A percentile compares a stretch with the other conserved stretches of the same genome.
Conservation (phyloP, 2,113 vertebrate genomes). For the Pseudopodoces humilis region DNA sequence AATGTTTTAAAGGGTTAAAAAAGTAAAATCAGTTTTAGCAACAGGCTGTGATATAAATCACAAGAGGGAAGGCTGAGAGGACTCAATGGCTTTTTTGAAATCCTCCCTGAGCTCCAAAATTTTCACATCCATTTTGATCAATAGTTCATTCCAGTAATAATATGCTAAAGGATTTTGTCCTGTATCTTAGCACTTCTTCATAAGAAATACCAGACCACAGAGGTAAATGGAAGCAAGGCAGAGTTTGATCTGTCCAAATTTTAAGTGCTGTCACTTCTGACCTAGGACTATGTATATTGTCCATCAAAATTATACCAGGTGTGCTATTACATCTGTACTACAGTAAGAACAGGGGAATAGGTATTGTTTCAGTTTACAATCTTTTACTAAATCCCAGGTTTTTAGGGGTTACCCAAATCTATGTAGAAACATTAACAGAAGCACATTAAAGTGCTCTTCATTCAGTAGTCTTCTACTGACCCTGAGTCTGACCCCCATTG, state of each 20-base stretch:
- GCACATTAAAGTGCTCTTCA: neutral
- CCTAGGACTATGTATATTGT: neutral
- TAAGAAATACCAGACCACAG: neutral
- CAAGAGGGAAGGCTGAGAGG: neutral
- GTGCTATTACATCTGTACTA: neutral
- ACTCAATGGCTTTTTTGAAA: neutral
- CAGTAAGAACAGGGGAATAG: neutral
- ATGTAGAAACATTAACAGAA: neutral
- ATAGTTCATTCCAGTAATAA: neutral
- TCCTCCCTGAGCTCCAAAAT: neutral
- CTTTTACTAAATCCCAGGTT: neutral
- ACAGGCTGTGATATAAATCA: neutral
- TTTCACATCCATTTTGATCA: neutral
- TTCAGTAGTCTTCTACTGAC: conserved; percentile 79
- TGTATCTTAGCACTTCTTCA: neutral
- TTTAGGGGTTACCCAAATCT: neutral
- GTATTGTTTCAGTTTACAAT: neutral
- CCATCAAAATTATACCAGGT: neutral
- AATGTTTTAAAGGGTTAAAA: neutral
- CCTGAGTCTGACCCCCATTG: too few relatives aligned
- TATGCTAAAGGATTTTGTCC: neutral
- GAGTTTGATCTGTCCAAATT: neutral
- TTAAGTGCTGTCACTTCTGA: neutral
- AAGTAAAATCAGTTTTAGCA: neutral
- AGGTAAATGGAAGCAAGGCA: neutral